These are phyloP conservation scores for Siniperca knerii DNA, from an alignment of 2,113 vertebrate species.

Conservation along the genomic window DNA sequence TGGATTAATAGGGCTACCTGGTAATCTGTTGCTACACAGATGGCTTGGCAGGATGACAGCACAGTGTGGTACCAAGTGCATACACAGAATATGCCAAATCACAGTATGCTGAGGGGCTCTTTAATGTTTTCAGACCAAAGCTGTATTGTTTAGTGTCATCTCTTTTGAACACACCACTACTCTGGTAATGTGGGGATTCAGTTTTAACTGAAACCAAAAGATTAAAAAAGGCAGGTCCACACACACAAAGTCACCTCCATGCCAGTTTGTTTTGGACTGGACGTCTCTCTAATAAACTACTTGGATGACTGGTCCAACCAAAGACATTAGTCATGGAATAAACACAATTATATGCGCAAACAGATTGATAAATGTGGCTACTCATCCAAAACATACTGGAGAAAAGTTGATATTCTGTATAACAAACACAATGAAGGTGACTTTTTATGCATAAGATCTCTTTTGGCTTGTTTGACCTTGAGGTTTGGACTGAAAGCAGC, in stretches of 20 bases:
- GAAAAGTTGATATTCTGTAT: background rate
- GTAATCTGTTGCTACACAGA: slow-evolving; percentile 76
- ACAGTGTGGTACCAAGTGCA: slow-evolving; percentile 30
- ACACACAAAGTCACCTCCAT: slow-evolving; percentile 29
- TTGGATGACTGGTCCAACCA: slow-evolving; percentile 16
- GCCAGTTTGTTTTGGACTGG: slow-evolving; percentile 3
- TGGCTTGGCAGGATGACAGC: slow-evolving; percentile 67
- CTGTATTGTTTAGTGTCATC: background rate
- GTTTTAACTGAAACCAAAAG: slow-evolving; percentile 13
- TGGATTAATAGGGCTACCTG: slow-evolving; percentile 77
- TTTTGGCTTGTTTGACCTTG: background rate
- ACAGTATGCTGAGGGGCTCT: slow-evolving; percentile 27
- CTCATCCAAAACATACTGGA: background rate
- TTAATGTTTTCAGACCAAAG: slow-evolving; percentile 35
- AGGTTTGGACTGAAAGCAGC: slow-evolving; percentile 25
- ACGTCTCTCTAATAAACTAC: background rate
- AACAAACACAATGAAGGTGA: background rate
- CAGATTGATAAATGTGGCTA: slow-evolving; percentile 5
- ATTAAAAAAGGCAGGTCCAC: background rate
- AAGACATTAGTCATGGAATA: slow-evolving; percentile 27
- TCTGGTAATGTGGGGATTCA: background rate
- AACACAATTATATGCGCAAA: background rate
- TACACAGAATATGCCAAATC: slow-evolving; percentile 44
- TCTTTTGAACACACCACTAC: background rate
- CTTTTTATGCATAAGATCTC: background rate